These are phyloP conservation scores for Rotaria sp. DNA, from an alignment of 2,888 invertebrate genomes.

Conservation along the genomic window DNA sequence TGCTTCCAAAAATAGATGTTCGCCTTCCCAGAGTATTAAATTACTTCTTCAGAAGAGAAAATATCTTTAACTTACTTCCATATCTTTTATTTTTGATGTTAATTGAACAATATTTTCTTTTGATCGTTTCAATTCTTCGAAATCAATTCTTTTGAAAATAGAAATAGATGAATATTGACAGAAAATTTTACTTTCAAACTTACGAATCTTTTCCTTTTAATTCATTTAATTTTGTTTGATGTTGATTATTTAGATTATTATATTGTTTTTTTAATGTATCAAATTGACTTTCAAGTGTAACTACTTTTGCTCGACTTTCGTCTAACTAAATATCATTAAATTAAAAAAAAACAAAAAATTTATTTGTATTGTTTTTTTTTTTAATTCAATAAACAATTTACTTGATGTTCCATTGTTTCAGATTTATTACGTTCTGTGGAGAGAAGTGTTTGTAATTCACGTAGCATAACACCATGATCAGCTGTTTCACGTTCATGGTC, in stretches of 20 bases:
- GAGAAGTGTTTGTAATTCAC: conserved; percentile 71
- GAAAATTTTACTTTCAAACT: neutral
- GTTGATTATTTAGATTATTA: neutral
- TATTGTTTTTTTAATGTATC: neutral
- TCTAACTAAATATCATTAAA: neutral
- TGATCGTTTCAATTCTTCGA: neutral
- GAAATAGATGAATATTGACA: neutral
- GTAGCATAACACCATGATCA: conserved; percentile 70
- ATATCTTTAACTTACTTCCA: neutral
- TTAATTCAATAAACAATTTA: conserved; percentile 41
- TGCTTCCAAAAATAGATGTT: too few species aligned
- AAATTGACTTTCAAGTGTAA: neutral
- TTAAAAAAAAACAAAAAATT: too few species aligned
- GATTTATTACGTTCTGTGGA: conserved; percentile 68
- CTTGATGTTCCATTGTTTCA: conserved; percentile 67
- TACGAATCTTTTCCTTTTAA: neutral
- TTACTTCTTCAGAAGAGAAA: neutral
- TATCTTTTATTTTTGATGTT: neutral
- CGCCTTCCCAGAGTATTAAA: too few species aligned
- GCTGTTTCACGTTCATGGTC: conserved; percentile 74
- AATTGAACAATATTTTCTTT: conserved; percentile 3
- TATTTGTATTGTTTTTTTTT: too few species aligned
- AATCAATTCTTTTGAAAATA: neutral
- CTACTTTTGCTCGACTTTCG: neutral
- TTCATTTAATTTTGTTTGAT: conserved; percentile 23